Evolutionary conservation across 2,888 invertebrate genomes (phyloP).

Genomic region (Hirtodrosophila duncani): DNA sequence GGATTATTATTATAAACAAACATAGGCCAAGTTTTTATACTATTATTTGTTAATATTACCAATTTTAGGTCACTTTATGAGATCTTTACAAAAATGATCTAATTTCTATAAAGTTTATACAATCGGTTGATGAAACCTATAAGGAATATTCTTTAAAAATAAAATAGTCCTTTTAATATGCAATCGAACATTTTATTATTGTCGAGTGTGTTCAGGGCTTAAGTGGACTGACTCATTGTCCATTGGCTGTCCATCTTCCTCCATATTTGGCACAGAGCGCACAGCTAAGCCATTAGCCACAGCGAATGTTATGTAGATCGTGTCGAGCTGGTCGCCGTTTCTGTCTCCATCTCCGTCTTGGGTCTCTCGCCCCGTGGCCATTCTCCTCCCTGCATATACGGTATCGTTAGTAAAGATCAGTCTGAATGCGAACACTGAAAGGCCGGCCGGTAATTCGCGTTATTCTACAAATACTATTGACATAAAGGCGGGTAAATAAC

Average conservation of each 20-base stretch:
- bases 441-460: constrained; percentile 20
- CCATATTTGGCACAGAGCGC: constrained; percentile 51
- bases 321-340: constrained; percentile 33
- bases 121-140: too few relatives aligned
- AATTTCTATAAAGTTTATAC: too few relatives aligned
- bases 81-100: too few relatives aligned
- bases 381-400: constrained; percentile 32
- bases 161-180: too few relatives aligned
- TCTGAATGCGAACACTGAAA: constrained; percentile 10
- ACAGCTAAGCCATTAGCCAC: constrained; percentile 53
- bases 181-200: not conserved
- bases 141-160: too few relatives aligned
- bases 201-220: constrained; percentile 4
- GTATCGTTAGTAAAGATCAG: constrained; percentile 67
- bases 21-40: too few relatives aligned
- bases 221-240: constrained; percentile 5
- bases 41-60: too few relatives aligned
- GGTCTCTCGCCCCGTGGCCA: too few relatives aligned
- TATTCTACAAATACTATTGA: constrained; percentile 47
- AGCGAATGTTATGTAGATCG: constrained; percentile 68
- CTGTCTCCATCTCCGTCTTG: too few relatives aligned
- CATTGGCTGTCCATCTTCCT: constrained; percentile 22
- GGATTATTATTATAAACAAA: too few relatives aligned
- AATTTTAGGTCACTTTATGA: constrained; percentile 16
- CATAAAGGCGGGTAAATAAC: constrained; percentile 65